A percentile compares a stretch with the other conserved stretches of the same genome.
Conservation (phyloP, 2,797 vertebrate genomes). For the Odontamblyopus rebecca region DNA sequence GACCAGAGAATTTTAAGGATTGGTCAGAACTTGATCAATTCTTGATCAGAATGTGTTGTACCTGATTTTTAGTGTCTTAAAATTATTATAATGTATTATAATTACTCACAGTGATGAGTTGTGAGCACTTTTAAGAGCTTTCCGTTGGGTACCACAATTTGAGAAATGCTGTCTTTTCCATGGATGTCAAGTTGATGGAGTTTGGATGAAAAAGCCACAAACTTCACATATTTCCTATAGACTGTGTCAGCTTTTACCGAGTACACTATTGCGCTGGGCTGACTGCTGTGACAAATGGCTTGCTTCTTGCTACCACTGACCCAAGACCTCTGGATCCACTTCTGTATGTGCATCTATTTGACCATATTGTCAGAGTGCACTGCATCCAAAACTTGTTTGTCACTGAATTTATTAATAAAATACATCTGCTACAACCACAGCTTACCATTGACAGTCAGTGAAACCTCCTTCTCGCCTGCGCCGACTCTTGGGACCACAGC, state of each 20-base stretch:
- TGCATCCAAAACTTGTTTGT: constrained; percentile 21
- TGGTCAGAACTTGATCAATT: too few species aligned
- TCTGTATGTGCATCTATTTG: constrained; percentile 25
- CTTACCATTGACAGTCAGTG: constrained; percentile 95
- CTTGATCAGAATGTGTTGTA: too few species aligned
- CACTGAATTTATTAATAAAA: constrained; percentile 23
- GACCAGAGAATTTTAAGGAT: too few species aligned
- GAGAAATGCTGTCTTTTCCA: not conserved
- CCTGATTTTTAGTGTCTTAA: too few species aligned
- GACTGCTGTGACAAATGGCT: constrained; percentile 52
- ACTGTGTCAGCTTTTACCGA: constrained; percentile 23
- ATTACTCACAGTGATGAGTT: too few species aligned
- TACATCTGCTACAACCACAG: constrained; percentile 24
- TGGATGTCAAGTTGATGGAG: not conserved
- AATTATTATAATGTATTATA: too few species aligned
- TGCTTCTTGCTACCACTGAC: constrained; percentile 40
- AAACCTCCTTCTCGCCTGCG: constrained; percentile 92
- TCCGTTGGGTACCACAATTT: not conserved
- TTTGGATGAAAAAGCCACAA: not conserved
- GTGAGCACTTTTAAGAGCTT: too few species aligned
- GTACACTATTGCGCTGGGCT: constrained; percentile 26
- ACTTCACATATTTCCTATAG: constrained; percentile 4
- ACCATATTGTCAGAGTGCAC: constrained; percentile 28
- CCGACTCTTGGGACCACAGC: constrained; percentile 95
- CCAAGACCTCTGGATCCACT: constrained; percentile 36